Percentiles rank a stretch among this genome's conserved stretches.
These are phyloP conservation scores for Panonychus citri DNA, from an alignment of 1,140 invertebrate genomes.

Conservation along the genomic window DNA sequence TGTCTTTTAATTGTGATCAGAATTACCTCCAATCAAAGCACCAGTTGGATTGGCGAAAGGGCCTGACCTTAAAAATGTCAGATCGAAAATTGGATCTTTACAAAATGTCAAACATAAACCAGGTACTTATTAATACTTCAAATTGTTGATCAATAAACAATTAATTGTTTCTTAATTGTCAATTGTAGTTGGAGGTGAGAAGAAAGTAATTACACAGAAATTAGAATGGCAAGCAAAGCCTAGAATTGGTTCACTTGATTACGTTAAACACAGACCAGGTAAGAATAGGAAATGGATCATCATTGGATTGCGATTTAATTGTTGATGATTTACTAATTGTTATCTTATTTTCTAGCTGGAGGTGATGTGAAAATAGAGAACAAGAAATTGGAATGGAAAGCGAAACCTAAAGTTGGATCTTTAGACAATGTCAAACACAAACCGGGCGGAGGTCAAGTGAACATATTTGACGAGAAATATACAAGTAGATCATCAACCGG, in stretches of 20 bases:
- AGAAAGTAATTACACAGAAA: conserved; percentile 10
- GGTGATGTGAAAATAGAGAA: conserved; percentile 80
- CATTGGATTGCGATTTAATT: background rate
- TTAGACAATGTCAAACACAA: conserved; percentile 69
- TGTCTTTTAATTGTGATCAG: conserved; percentile 21
- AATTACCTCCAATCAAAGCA: conserved; percentile 75
- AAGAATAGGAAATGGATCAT: conserved; percentile 77
- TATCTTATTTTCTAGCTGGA: conserved; percentile 36
- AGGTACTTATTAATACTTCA: conserved; percentile 22
- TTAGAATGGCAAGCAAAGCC: conserved; percentile 38
- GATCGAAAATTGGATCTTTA: conserved; percentile 79
- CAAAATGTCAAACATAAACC: conserved; percentile 77
- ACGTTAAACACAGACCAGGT: conserved; percentile 68
- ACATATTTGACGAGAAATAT: conserved; percentile 34
- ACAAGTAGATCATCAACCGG: background rate
- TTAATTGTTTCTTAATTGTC: background rate
- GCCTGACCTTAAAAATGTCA: conserved; percentile 66
- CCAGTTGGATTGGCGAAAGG: conserved; percentile 70
- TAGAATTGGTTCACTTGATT: conserved; percentile 79
- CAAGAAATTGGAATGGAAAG: conserved; percentile 69
- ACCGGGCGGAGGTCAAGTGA: conserved; percentile 64
- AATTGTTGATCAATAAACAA: background rate
- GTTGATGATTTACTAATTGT: background rate
- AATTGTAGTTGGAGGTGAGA: conserved; percentile 6
- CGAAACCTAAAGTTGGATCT: conserved; percentile 48